phyloP scores from a whole-genome alignment of 1,140 invertebrate genomes.

The Drosophila kanapiae region DNA sequence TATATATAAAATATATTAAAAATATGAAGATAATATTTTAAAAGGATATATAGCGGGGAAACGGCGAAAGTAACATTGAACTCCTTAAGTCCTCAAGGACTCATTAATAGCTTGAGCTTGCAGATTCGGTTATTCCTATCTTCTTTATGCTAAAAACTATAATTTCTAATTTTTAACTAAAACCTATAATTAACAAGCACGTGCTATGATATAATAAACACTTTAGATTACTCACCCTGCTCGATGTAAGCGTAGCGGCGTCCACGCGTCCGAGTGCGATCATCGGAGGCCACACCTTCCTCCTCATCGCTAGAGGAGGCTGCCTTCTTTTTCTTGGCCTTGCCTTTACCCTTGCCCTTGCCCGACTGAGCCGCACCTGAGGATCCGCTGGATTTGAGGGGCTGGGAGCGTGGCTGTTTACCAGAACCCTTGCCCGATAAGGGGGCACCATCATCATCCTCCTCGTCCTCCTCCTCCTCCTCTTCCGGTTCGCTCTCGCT shows the following conservation, averaged over 20 bases:
- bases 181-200: too few relatives aligned
- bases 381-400: constrained; percentile 53
- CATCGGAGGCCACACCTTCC: constrained; percentile 85
- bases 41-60: too few relatives aligned
- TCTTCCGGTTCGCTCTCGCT: constrained; percentile 78
- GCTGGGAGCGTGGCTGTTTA: constrained; percentile 78
- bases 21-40: too few relatives aligned
- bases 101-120: too few relatives aligned
- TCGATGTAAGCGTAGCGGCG: constrained; percentile 91
- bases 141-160: too few relatives aligned
- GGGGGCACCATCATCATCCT: constrained; percentile 57
- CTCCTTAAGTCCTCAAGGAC: too few relatives aligned
- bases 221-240: constrained; percentile 46
- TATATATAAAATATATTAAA: too few relatives aligned
- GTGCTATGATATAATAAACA: too few relatives aligned
- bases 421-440: constrained; percentile 76
- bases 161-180: too few relatives aligned
- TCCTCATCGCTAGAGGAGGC: constrained; percentile 64
- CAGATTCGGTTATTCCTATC: too few relatives aligned
- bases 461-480: constrained; percentile 75
- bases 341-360: constrained; percentile 63
- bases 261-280: constrained; percentile 88
- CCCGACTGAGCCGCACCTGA: constrained; percentile 41
- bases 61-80: too few relatives aligned
- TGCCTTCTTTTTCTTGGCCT: constrained; percentile 67